Conservation (phyloP, 37 sponge, comb jelly and placozoan species). For the Theonella swinhoei region DNA sequence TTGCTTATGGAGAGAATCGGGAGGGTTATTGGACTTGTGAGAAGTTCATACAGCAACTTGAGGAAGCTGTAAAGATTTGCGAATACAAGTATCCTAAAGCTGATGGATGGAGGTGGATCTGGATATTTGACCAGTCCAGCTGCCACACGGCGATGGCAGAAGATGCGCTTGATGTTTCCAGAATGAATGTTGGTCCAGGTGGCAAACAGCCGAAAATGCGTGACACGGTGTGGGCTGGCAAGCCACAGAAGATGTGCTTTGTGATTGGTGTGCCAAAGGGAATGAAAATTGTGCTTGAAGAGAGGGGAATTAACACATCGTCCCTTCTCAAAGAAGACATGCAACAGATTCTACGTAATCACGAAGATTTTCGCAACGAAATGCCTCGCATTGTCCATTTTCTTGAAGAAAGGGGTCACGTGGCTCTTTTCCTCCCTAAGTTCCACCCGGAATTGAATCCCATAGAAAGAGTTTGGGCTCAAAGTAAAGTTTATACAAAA, state of each 20-base stretch:
- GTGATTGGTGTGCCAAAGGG: background rate
- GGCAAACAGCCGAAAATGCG: background rate
- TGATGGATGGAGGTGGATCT: background rate
- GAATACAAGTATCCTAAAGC: background rate
- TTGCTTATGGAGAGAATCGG: slow-evolving; percentile 11
- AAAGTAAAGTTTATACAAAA: no score
- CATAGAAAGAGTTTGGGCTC: background rate
- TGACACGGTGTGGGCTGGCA: slow-evolving; percentile 10
- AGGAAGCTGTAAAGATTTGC: background rate
- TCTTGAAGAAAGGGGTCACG: background rate
- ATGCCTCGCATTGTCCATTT: background rate
- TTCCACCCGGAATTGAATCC: background rate
- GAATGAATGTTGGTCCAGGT: background rate
- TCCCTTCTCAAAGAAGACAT: background rate
- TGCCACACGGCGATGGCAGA: background rate
- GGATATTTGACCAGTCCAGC: slow-evolving; percentile 8
- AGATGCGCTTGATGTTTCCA: background rate
- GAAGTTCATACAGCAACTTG: background rate
- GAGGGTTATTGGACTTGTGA: slow-evolving; percentile 23
- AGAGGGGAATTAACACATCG: background rate
- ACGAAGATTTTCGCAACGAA: background rate
- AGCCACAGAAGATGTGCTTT: background rate
- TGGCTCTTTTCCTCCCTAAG: background rate
- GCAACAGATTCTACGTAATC: background rate
- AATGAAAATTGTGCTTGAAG: background rate